phyloP scores from a whole-genome alignment of 2,113 vertebrate species.

The Pristiophorus japonicus region DNA sequence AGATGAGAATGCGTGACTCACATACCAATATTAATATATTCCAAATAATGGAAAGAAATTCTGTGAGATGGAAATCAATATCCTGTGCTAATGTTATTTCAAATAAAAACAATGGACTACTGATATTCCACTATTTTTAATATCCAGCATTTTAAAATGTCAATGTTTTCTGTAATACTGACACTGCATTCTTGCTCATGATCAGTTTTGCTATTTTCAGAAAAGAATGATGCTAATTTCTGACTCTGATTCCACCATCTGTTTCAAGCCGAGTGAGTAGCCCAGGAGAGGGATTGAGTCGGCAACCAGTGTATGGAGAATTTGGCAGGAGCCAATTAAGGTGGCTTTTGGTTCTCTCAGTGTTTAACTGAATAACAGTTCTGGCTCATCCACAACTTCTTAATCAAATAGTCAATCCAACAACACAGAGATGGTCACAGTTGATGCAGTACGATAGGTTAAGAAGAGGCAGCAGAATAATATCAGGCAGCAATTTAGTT shows the following conservation, averaged over 20 bases:
- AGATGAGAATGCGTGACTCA: not conserved
- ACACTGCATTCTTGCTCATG: not conserved
- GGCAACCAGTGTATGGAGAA: no score
- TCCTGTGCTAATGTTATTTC: not conserved
- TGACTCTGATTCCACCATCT: not conserved
- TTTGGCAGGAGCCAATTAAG: not conserved
- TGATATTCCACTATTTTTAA: not conserved
- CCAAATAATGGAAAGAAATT: not conserved
- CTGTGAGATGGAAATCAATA: not conserved
- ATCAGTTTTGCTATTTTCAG: slow-evolving; percentile 8
- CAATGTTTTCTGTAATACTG: not conserved
- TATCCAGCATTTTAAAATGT: not conserved
- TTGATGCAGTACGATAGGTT: not conserved
- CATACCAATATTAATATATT: not conserved
- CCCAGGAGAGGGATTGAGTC: not conserved
- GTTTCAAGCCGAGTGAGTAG: not conserved
- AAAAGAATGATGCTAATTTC: not conserved
- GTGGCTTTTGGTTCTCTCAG: not conserved
- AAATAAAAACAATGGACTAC: not conserved
- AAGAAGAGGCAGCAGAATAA: not conserved
- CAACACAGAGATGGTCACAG: no score
- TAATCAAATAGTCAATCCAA: not conserved
- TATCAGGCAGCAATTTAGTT: not conserved
- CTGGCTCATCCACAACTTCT: not conserved
- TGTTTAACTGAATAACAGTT: not conserved